A percentile compares a stretch with the other conserved stretches of the same genome.
These are phyloP conservation scores for Meandrina meandrites DNA, from an alignment of 92 coral and sea anemone species.

Conservation along the genomic window DNA sequence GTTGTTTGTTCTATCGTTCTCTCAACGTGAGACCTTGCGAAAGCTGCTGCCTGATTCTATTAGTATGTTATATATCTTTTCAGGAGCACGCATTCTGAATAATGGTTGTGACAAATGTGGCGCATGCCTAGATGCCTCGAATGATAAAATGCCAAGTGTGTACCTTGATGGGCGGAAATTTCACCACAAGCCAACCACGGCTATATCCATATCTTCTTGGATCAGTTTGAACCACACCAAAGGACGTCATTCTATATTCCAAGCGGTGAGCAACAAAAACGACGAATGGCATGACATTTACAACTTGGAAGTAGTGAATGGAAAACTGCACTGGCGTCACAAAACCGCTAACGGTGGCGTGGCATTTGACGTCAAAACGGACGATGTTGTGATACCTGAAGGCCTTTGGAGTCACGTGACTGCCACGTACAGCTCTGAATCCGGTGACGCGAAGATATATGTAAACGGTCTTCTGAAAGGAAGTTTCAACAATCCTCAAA, in stretches of 20 bases:
- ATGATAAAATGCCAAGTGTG: slow-evolving; percentile 72
- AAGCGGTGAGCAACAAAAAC: slow-evolving; percentile 71
- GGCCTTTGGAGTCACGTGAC: slow-evolving; percentile 97
- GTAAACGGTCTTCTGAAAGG: slow-evolving; percentile 89
- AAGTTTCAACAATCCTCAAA: slow-evolving; percentile 54
- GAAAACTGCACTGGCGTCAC: slow-evolving; percentile 88
- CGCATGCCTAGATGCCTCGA: slow-evolving; percentile 92
- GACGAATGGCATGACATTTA: slow-evolving; percentile 58
- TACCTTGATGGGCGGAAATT: slow-evolving; percentile 72
- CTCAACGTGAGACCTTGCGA: no score
- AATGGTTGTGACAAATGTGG: slow-evolving; percentile 99
- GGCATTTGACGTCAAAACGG: slow-evolving; percentile 78
- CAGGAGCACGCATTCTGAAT: slow-evolving; percentile 82
- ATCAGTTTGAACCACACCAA: slow-evolving; percentile 84
- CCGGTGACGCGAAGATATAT: slow-evolving; percentile 84
- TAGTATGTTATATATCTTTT: not conserved
- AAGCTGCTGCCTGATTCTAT: no score
- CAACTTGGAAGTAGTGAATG: slow-evolving; percentile 86
- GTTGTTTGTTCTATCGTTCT: no score
- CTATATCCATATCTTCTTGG: slow-evolving; percentile 93
- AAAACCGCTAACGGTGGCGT: slow-evolving; percentile 54
- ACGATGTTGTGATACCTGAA: slow-evolving; percentile 90
- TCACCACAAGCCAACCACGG: slow-evolving; percentile 82
- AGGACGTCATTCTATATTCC: slow-evolving; percentile 88
- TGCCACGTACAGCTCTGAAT: slow-evolving; percentile 81